Base-by-base conservation (phyloP, 2,888 invertebrate genomes). In the Amiota minor region DNA sequence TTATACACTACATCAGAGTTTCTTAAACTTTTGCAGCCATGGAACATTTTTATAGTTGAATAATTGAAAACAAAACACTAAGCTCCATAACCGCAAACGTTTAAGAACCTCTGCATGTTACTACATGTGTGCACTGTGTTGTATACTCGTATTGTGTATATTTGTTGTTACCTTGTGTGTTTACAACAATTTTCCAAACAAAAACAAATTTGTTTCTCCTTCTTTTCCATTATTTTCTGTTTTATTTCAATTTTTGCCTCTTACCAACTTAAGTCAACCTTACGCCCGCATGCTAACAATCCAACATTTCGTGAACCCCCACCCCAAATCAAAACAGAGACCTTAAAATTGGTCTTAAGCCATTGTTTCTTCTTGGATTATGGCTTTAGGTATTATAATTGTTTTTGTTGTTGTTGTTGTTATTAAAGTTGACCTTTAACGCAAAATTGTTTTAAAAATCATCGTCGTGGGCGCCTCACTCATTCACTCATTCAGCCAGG, bases 351-450 rank as follows among this genome's bases (percentile, higher is more conserved):
- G 35, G 49, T 67, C 47, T 67, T 67, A 55, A 47, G 45, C 70
- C 20, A 45, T 56, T 49, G 46, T 64, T 20, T 10, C 14, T 35
- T 18, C 45, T 46, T 45, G 16, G 46, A 65, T 35, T 45, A 35
- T 16, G 12, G 55, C 53, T 68, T 49, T 35, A 49, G 9, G 12
- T 50, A 45, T 23, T 65, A 56, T 55, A 9, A 53, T 56, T 56
- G 65, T 55, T 65, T 56, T 59, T 68, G 59, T 68, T 72, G 56
- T 53, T 23, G 23, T 23, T 53, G 9, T 18, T 62, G 55, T 23
- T 20, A 47, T 68, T 72, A 20, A 59, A 65, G 49, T 65, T 68
- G 67, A 68, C 67, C 67, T 68, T 68, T 68, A 68, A 68, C 67
- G 67, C 62, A 70, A 70, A 49, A 70, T 11, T 35, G 53, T 55